Base-by-base conservation (phyloP, 2,113 vertebrate species). In the Struthio camelus region DNA sequence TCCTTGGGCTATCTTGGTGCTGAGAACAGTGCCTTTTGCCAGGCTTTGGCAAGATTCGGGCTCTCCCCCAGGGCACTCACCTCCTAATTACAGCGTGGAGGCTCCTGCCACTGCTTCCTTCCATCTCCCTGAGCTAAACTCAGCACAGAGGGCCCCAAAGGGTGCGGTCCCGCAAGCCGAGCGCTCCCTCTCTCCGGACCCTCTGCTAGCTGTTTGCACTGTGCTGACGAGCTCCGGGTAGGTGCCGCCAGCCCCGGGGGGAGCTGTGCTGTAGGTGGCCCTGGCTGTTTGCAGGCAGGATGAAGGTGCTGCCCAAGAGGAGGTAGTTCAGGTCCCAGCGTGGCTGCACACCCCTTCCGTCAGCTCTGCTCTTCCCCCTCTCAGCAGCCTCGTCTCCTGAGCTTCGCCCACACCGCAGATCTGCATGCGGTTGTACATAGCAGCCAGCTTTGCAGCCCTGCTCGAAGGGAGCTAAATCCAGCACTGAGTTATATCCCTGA, bases 121-220 rank as follows among this genome's bases (percentile, higher is more conserved):
- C 92, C 38, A 9, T 12, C 77, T 66, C 51, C 34, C 48, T 11
- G 56, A 81, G 77, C 67, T 54, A 9, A 27, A 0, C 15, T 56
- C 2, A 0, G 72, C 0, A 0, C 25, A 46, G 66, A 36, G 73
- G 77, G 28, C 23, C 36, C 58, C 9, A 3, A 2, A 30, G 22
- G 50, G 81, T 70, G 62, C 61, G 22, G 38, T 6, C 34, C 22
- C 40, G 50, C 30, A 10, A 34, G 25, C 50, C 30, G 5, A 3
- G 0, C 18, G 8, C 27, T 88, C 65, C 62, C 16, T 28, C 48
- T 36, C 38, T 64, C 56, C 64, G 19, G 10, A 9, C 72, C 42
- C 36, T 77, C 71, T 36, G 6, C 71, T 53, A 44, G 5, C 65
- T 19, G 18, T 10, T 25, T 48, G 4, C 3, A 2, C 67, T 3